Evolutionary conservation across 2,888 invertebrate genomes (phyloP).

Genomic region (Baccha elongata): DNA sequence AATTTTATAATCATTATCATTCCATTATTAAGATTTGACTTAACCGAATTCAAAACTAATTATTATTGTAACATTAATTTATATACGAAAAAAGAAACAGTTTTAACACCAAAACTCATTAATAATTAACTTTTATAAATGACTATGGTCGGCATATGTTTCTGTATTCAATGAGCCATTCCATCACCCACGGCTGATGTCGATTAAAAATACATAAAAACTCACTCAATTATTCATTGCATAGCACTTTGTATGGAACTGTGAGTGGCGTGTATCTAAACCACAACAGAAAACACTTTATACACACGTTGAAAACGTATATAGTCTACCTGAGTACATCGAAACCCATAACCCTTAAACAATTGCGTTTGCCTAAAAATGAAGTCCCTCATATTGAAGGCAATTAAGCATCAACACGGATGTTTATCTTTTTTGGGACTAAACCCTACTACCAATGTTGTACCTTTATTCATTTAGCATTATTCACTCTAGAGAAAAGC

Average conservation of each 20-base stretch:
- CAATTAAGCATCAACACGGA: constrained; percentile 72
- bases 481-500: constrained; percentile 36
- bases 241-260: constrained; percentile 17
- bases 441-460: constrained; percentile 25
- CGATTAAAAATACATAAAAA: constrained; percentile 70
- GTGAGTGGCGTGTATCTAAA: constrained; percentile 7
- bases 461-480: constrained; percentile 48
- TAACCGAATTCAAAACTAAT: not conserved
- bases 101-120: constrained; percentile 31
- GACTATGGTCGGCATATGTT: constrained; percentile 41
- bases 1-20: no score
- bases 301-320: not conserved
- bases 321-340: not conserved
- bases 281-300: constrained; percentile 40
- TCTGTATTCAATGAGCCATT: constrained; percentile 32
- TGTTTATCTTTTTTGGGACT: constrained; percentile 71
- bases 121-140: constrained; percentile 54
- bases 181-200: constrained; percentile 21
- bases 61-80: not conserved
- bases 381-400: constrained; percentile 59
- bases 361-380: constrained; percentile 8
- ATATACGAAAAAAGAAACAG: not conserved
- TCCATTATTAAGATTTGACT: not conserved
- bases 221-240: constrained; percentile 61
- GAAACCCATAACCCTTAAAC: not conserved